Conservation (phyloP, 2,113 vertebrate species). For the Oenanthe oenanthe region DNA sequence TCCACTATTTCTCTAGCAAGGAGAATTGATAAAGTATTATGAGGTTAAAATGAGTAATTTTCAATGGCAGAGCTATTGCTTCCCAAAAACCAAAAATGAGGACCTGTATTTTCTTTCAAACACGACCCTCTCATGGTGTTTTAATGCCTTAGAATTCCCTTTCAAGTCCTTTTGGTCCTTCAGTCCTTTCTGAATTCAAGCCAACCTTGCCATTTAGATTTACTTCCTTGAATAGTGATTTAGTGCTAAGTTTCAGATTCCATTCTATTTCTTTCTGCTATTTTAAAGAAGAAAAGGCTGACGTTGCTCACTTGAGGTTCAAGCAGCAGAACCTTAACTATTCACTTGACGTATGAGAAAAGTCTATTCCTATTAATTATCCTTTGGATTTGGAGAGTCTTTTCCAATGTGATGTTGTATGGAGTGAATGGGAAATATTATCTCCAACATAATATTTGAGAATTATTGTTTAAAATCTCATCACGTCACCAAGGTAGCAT, state of each 20-base stretch:
- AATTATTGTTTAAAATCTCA: background rate
- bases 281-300: background rate
- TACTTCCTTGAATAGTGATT: background rate
- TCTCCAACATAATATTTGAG: background rate
- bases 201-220: background rate
- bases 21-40: background rate
- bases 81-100: background rate
- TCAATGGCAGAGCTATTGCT: background rate
- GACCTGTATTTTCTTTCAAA: background rate
- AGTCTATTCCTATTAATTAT: background rate
- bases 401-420: background rate
- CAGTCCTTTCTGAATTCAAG: background rate
- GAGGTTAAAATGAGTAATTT: background rate
- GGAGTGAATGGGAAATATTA: background rate
- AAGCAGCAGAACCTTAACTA: background rate
- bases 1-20: background rate
- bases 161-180: background rate
- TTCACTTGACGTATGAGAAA: background rate
- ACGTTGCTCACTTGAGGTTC: background rate
- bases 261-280: background rate
- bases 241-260: background rate
- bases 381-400: background rate
- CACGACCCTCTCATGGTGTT: background rate
- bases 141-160: background rate
- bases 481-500: background rate